phyloP scores from a whole-genome alignment of 2,797 vertebrate species.

The Cacajao melanocephalus region DNA sequence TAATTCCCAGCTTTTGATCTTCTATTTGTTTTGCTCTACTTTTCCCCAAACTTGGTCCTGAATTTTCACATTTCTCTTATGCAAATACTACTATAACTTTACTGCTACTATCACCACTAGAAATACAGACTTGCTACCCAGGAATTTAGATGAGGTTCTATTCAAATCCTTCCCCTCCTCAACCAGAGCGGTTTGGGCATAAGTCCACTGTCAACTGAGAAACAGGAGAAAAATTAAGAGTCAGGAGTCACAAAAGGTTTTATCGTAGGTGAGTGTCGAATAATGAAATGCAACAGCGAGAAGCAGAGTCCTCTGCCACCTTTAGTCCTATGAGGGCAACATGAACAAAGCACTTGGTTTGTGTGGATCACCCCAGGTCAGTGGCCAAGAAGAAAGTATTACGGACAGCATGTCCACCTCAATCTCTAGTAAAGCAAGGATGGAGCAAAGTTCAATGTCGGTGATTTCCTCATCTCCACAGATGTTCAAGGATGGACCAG shows the following conservation, averaged over 20 bases:
- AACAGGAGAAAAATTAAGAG: neutral
- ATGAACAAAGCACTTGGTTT: neutral
- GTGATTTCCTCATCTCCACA: neutral
- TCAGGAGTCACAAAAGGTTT: neutral
- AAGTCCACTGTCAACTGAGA: neutral
- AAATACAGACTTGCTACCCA: neutral
- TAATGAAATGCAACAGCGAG: neutral
- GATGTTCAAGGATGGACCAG: accelerated
- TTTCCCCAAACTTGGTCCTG: neutral
- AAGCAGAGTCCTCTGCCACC: neutral
- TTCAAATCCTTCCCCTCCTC: neutral
- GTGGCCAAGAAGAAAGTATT: neutral
- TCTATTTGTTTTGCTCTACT: neutral
- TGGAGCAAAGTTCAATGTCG: neutral
- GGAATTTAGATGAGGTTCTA: neutral
- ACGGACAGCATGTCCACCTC: neutral
- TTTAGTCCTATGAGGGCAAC: neutral
- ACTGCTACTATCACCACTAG: neutral
- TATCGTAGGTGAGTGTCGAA: no score
- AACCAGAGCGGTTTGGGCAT: neutral
- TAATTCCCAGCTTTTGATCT: neutral
- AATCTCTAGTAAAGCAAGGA: neutral
- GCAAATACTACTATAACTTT: neutral
- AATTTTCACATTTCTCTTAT: neutral
- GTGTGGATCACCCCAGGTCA: neutral